Evolutionary conservation across 2,113 vertebrate genomes (phyloP).

Genomic region (Gorsachius goisagi): DNA sequence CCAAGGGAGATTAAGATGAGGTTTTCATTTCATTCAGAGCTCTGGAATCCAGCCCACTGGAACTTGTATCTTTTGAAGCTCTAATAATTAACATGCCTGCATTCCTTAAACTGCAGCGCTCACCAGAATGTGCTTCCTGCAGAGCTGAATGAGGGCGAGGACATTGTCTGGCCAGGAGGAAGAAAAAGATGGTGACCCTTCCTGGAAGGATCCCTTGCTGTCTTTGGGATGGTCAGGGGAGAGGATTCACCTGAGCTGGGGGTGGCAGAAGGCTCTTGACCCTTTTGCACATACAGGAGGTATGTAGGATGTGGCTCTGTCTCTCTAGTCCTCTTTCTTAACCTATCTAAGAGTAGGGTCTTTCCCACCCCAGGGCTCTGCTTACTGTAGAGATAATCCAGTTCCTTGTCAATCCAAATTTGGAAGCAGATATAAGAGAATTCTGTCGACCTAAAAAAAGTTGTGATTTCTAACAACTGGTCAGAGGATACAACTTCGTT

Average conservation of each 20-base stretch:
- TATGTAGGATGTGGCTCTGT: background rate
- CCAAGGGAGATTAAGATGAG: background rate
- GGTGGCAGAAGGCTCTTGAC: background rate
- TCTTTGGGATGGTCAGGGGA: background rate
- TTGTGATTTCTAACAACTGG: background rate
- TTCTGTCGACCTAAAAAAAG: background rate
- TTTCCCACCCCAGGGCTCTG: background rate
- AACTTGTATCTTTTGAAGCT: slow-evolving; percentile 32
- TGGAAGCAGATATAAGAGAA: background rate
- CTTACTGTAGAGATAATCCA: background rate
- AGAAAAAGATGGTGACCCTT: background rate
- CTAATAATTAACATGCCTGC: slow-evolving; percentile 47
- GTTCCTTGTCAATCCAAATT: background rate
- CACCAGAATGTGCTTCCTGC: slow-evolving; percentile 13
- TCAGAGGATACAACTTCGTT: background rate
- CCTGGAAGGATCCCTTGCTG: background rate
- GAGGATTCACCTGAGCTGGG: background rate
- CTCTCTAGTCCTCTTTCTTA: background rate
- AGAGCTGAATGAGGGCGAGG: background rate
- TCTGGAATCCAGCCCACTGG: slow-evolving; percentile 19
- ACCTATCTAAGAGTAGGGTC: background rate
- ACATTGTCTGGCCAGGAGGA: background rate
- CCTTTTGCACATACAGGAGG: background rate
- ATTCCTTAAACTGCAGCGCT: background rate
- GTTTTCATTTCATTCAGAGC: slow-evolving; percentile 26